These are phyloP conservation scores for Hedya salicella DNA, from an alignment of 2,888 invertebrate genomes.

Conservation along the genomic window DNA sequence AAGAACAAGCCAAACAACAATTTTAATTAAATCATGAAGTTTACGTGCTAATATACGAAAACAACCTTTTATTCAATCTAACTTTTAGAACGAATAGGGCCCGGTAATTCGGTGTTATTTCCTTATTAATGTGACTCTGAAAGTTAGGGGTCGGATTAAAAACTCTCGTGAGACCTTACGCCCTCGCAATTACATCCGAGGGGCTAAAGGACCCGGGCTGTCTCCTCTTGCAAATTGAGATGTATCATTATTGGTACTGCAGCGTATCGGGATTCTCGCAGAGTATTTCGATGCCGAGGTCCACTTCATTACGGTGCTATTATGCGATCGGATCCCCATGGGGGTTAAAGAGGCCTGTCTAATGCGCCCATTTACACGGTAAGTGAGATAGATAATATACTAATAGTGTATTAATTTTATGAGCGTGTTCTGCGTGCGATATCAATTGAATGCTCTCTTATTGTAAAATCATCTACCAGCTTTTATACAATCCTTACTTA, in stretches of 20 bases:
- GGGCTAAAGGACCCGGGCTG: constrained; percentile 53
- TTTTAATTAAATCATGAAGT: constrained; percentile 75
- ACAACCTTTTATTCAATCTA: constrained; percentile 81
- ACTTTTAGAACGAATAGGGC: constrained; percentile 74
- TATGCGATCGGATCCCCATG: constrained; percentile 22
- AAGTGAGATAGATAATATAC: constrained; percentile 34
- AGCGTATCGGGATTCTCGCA: constrained; percentile 36
- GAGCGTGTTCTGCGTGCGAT: neutral
- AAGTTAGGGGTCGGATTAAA: constrained; percentile 76
- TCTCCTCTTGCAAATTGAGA: constrained; percentile 60
- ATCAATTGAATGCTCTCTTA: neutral
- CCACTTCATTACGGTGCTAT: constrained; percentile 34
- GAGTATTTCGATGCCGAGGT: constrained; percentile 22
- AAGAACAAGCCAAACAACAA: constrained; percentile 53
- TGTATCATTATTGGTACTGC: constrained; percentile 54
- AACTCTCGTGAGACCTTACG: constrained; percentile 72
- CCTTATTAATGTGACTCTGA: constrained; percentile 76
- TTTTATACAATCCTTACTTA: too few species aligned
- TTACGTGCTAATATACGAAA: constrained; percentile 66
- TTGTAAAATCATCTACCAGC: too few species aligned
- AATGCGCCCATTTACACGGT: constrained; percentile 21
- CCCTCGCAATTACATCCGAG: constrained; percentile 65
- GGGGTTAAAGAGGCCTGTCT: constrained; percentile 28
- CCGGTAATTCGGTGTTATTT: constrained; percentile 78
- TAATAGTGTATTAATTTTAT: constrained; percentile 8